These are phyloP conservation scores for Armadillidium nasatum DNA, from an alignment of 1,140 invertebrate genomes.

Conservation along the genomic window DNA sequence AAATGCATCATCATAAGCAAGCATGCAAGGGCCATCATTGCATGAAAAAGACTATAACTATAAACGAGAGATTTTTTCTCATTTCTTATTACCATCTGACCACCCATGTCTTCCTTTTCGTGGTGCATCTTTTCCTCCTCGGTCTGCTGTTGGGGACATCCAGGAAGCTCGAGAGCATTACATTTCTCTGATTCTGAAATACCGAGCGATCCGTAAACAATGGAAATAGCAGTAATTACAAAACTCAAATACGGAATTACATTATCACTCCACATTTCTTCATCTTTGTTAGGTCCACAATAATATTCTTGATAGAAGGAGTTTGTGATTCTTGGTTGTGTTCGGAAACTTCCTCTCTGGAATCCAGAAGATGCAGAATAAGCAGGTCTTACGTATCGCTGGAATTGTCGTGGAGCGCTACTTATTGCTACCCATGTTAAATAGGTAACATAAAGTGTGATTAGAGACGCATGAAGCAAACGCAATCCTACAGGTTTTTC, in stretches of 20 bases:
- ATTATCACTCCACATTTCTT: slow-evolving; percentile 31
- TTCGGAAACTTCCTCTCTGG: background rate
- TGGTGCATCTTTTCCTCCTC: slow-evolving; percentile 16
- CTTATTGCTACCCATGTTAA: slow-evolving; percentile 92
- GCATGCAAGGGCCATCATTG: slow-evolving; percentile 91
- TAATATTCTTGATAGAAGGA: slow-evolving; percentile 36
- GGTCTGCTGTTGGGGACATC: slow-evolving; percentile 30
- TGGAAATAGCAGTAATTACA: slow-evolving; percentile 33
- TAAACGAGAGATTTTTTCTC: slow-evolving; percentile 90
- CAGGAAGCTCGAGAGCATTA: slow-evolving; percentile 39
- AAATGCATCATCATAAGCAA: slow-evolving; percentile 99
- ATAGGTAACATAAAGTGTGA: slow-evolving; percentile 88
- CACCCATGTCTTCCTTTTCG: slow-evolving; percentile 44
- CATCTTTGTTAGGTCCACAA: slow-evolving; percentile 32
- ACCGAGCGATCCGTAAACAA: slow-evolving; percentile 35
- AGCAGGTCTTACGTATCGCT: slow-evolving; percentile 12
- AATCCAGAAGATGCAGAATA: background rate
- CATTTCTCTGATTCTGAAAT: slow-evolving; percentile 35
- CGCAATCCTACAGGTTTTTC: slow-evolving; percentile 33
- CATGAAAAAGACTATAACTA: slow-evolving; percentile 95
- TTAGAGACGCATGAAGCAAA: slow-evolving; percentile 84
- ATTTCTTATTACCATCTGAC: slow-evolving; percentile 81
- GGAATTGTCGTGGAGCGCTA: slow-evolving; percentile 35
- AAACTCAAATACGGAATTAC: slow-evolving; percentile 38
- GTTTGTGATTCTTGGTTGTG: slow-evolving; percentile 9